Evolutionary conservation across 2,797 vertebrate genomes (phyloP), one percentile per base, ranked within the genome.

Genomic region (Gobionotothen gibberifrons): DNA sequence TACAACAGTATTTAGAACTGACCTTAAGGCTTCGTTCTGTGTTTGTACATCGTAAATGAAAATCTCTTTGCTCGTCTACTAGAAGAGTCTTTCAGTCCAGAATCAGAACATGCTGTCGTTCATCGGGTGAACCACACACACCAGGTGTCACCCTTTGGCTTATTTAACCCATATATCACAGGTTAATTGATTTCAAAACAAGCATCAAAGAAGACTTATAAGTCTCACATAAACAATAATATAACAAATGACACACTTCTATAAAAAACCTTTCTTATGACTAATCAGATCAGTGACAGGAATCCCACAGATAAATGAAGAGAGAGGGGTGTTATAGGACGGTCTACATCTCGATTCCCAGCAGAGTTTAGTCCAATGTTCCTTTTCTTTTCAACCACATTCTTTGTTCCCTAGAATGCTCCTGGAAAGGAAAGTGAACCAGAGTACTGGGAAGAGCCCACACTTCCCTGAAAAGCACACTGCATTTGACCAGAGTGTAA

Each of bases 401-500:
- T 6, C 49, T 54, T 12, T 14, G 43, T 67, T 83, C 72, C 73
- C 74, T 78, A 85, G 70, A 79, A 81, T 42, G 72, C 48, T 80
- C 71, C 69, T 48, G 68, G 64, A 54, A 58, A 65, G 6, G 32
- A 65, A 46, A 48, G 70, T 42, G 59, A 16, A 40, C 51, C 60
- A 67, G 51, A 2, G 9, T 57, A 60, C 48, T 69, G 72, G 67
- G 72, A 55, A 61, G 59, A 22, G 54, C 54, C 56, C 63, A 46
- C 21, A 55, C 15, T 51, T 78, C 59, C 59, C 36, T 62, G 68
- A 46, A 74, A 46, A 81, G 79, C 67, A 85, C 85, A 87, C 84
- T 21, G 84, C 81, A 57, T 84, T 86, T 85, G 78, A 91, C 87
- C 88, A 85, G 80, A 89, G 83, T 84, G 77, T 67, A 72, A 60